Evolutionary conservation across 2,888 invertebrate species (phyloP), one percentile per base, ranked within the genome.

Genomic region (Lasioglossum villosulum): DNA sequence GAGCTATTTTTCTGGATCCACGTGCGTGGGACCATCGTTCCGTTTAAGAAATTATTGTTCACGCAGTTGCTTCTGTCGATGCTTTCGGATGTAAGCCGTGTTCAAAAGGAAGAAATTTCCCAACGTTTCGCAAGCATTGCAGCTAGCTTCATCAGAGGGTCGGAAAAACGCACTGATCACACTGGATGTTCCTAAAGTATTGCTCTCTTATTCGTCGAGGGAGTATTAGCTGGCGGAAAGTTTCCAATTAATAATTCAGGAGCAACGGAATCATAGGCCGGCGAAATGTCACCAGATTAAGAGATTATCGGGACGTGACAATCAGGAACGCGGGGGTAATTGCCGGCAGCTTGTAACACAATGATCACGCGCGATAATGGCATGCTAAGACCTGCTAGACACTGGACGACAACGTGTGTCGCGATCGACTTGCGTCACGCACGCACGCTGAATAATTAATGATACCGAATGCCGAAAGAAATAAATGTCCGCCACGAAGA

Each of bases 261-360:
- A 75, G 34, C 39, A 72, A 80, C 52, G 66, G 56, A 73, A 63
- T 77, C 70, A 77, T 68, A 42, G 39, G 48, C 66, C 4, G 83
- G 75, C 77, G 75, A 86, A 89, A 88, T 84, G 82, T 88, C 81
- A 82, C 76, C 76, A 77, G 86, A 88, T 88, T 84, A 86, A 84
- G 84, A 79, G 88, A 88, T 84, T 88, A 89, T 84, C 81, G 27
- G 52, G 42, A 63, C 56, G 75, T 70, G 82, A 77, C 82, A 81
- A 82, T 88, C 82, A 59, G 68, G 23, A 78, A 88, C 80, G 77
- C 82, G 75, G 80, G 82, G 82, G 77, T 87, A 87, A 88, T 86
- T 88, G 86, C 77, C 78, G 84, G 39, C 76, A 80, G 84, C 79
- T 86, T 72, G 81, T 84, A 83, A 84, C 80, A 89, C 86, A 88